A percentile compares a stretch with the other conserved stretches of the same genome.
These are phyloP conservation scores for Copidosoma floridanum DNA, from an alignment of 1,140 invertebrate genomes.

Conservation along the genomic window DNA sequence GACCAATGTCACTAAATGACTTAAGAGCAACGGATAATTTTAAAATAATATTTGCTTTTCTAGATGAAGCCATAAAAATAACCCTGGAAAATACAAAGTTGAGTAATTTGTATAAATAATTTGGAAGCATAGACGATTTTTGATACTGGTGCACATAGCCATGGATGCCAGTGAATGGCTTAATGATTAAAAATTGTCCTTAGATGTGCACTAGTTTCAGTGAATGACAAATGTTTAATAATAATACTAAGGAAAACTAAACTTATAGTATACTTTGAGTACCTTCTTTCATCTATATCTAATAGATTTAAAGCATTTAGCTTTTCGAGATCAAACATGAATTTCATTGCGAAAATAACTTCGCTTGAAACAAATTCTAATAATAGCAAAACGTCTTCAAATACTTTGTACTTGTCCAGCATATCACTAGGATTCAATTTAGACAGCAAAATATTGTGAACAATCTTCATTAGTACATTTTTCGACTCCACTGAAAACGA, in stretches of 20 bases:
- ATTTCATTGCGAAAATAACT: constrained; percentile 39
- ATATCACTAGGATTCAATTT: constrained; percentile 31
- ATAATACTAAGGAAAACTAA: too few relatives aligned
- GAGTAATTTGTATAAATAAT: background rate
- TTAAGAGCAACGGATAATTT: constrained; percentile 36
- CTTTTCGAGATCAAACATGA: constrained; percentile 38
- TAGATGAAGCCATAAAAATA: constrained; percentile 33
- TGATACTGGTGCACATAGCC: too few relatives aligned
- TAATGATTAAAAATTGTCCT: background rate
- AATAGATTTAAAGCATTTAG: constrained; percentile 34
- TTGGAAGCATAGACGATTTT: too few relatives aligned
- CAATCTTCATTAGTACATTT: constrained; percentile 30
- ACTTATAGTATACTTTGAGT: too few relatives aligned
- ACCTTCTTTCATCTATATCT: constrained; percentile 36
- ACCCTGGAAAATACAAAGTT: constrained; percentile 34
- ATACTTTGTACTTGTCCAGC: constrained; percentile 21
- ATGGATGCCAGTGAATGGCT: too few relatives aligned
- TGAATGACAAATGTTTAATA: background rate
- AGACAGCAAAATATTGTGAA: constrained; percentile 37
- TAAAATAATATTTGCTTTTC: constrained; percentile 35
- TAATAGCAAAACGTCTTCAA: constrained; percentile 34
- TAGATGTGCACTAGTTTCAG: background rate
- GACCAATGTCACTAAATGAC: constrained; percentile 33
- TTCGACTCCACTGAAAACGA: constrained; percentile 30
- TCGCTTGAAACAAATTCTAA: constrained; percentile 35